A percentile compares a stretch with the other conserved stretches of the same genome.
Evolutionary conservation across 2,113 vertebrate genomes (phyloP).

Genomic region (Pangasianodon hypophthalmus): DNA sequence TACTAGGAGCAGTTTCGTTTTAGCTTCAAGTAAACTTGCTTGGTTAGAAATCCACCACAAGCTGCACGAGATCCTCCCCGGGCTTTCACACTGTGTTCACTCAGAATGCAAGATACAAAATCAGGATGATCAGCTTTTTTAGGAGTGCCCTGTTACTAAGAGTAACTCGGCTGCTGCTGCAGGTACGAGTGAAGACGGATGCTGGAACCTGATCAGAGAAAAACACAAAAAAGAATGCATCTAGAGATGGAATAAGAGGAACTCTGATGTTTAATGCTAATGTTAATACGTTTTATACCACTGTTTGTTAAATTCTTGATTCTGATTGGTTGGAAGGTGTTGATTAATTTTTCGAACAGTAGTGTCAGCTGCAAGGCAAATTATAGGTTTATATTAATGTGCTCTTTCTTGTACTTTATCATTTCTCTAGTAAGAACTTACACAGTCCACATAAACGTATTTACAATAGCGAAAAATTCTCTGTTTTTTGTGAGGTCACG

Average conservation of each 20-base stretch:
- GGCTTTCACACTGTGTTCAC: neutral
- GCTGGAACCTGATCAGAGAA: neutral
- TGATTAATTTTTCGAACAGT: no score
- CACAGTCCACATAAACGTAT: neutral
- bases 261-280: neutral
- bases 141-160: neutral
- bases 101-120: neutral
- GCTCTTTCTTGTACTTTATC: neutral
- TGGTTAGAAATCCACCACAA: slow-evolving; percentile 12
- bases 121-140: neutral
- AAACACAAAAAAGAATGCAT: neutral
- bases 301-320: neutral
- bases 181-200: neutral
- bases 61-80: neutral
- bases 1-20: neutral
- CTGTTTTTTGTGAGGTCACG: neutral
- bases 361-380: no score
- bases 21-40: neutral
- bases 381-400: no score
- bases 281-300: neutral
- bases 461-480: neutral
- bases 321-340: no score
- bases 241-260: neutral
- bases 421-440: neutral
- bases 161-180: neutral